Evolutionary conservation across 2,113 vertebrate genomes (phyloP), one percentile per base, ranked within the genome.

Genomic region (Astatoreochromis straeleni): DNA sequence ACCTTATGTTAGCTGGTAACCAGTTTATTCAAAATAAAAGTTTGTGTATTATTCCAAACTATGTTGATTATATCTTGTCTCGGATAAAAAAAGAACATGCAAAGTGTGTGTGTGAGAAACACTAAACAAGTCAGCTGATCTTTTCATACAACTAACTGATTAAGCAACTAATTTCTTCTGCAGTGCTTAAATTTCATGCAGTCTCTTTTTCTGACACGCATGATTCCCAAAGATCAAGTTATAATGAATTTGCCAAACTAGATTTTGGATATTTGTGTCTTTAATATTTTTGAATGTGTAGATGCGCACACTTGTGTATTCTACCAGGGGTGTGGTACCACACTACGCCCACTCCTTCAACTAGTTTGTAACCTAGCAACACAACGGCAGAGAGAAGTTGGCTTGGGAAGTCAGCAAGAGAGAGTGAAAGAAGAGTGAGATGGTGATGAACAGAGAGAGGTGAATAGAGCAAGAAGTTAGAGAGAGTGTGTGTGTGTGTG

Each of bases 361-460:
- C 93, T 92, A 92, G 84, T 94, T 91, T 89, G 95, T 95, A 93
- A 54, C 95, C 93, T 92, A 95, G 94, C 95, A 94, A 95, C 93
- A 90, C 92, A 94, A 92, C 84, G 87, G 85, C 87, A 86, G 82
- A 83, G 84, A 89, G 85, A 94, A 89, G 92, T 90, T 93, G 90
- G 87, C 87, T 75, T 26, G 49, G 54, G 82, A 88, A 93, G 85
- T 92, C 89, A 51, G 84, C 17, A 79, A 87, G 81, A 88, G 87
- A 90, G 85, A 89, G 80, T 75, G 70, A 80, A 65, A 85, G 88
- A 89, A 82, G 85, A 89, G 51, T 68, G 88, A 91, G 85, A 85
- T 80, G 53, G 70, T 60, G 78, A 73, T 40, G 78, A 86, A 68
- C 9, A 57, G 75, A 86, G 87, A 81, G n/a, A 58, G 26, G 14